phyloP scores from a whole-genome alignment of 2,797 vertebrate genomes.

The Tenualosa ilisha region DNA sequence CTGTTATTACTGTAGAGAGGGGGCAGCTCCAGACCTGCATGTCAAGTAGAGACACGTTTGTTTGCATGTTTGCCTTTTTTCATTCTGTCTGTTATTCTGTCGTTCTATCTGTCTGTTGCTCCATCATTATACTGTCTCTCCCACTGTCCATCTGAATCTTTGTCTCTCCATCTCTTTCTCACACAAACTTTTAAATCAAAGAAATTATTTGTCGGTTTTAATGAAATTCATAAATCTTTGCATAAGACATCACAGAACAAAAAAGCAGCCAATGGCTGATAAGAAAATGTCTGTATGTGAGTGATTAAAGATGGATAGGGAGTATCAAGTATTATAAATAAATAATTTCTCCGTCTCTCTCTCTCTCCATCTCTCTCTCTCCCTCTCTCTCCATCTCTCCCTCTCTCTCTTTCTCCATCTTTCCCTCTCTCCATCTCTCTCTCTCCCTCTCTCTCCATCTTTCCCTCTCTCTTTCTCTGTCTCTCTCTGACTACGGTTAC shows the following conservation, averaged over 20 bases:
- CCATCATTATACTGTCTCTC: not conserved
- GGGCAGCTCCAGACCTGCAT: not conserved
- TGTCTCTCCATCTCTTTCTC: not conserved
- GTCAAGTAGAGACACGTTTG: not conserved
- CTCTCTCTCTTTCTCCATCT: not conserved
- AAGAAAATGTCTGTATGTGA: not conserved
- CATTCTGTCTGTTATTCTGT: not conserved
- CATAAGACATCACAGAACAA: not conserved
- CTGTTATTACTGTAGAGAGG: not conserved
- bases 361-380: not conserved
- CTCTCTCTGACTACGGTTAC: not conserved
- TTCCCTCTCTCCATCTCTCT: not conserved
- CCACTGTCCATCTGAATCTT: not conserved
- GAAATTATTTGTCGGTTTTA: not conserved
- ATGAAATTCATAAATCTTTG: not conserved
- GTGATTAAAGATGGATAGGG: not conserved
- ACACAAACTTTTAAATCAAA: not conserved
- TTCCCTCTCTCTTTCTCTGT: not conserved
- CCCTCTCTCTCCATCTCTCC: not conserved
- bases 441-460: not conserved
- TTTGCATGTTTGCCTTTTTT: not conserved
- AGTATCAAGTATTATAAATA: not conserved
- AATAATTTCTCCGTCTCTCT: not conserved
- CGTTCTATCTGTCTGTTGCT: not conserved
- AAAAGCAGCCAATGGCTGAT: not conserved